Base-by-base conservation (phyloP, 2,888 invertebrate genomes). In the Argyresthia albistria region DNA sequence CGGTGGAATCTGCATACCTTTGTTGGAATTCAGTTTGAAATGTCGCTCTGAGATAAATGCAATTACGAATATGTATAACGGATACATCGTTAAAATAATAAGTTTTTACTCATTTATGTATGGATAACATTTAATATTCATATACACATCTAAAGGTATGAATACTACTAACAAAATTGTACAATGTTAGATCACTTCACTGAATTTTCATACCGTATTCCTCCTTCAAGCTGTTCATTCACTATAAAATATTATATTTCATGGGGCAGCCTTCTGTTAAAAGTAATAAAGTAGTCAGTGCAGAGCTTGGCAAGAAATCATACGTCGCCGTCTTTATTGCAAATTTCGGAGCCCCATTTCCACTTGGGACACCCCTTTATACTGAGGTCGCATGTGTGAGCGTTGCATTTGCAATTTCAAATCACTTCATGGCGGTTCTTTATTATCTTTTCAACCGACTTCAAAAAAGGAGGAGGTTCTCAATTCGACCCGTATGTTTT, bases 241-340 rank as follows among this genome's bases (percentile, higher is more conserved):
- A 64, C 42, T 60, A 63, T 68, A 67, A 70, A 70, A 68, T 74
- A 67, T 69, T 66, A 68, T 69, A 69, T 62, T 66, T 64, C 68
- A 72, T 69, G 71, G 70, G 60, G 59, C 63, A 65, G 60, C 50
- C 37, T 50, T 59, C 56, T 64, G 64, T 64, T 76, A 74, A 76
- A 74, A 70, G 76, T 73, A 73, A 75, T 77, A 77, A 76, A 78
- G 71, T 67, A 73, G 72, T 73, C 73, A 67, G 66, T 65, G 62
- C 66, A 64, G 69, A 70, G 63, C 60, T 63, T 58, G 56, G 66
- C 60, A 63, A 72, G 70, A 72, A 77, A 73, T 76, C 70, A 69
- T 72, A 64, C 64, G 25, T 25, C 25, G 67, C 63, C 58, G 61
- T 66, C 64, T 73, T 75, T 73, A 76, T 73, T 73, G 73, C 73